Base-by-base conservation (phyloP, 2,888 invertebrate genomes). In the Heteromurus nitidus region DNA sequence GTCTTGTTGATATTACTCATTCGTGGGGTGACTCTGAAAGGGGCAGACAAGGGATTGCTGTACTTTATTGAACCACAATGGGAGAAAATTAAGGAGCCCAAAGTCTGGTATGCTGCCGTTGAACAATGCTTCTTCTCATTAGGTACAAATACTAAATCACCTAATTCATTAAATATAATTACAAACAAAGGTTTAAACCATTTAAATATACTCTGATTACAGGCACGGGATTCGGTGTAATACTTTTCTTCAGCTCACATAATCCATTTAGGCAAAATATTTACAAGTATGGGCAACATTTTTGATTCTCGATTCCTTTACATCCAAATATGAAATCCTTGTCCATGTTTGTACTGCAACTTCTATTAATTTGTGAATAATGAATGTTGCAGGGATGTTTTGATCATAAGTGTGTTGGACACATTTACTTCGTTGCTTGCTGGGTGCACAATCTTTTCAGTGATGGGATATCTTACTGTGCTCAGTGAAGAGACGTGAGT, bases 381-480 rank as follows among this genome's bases (percentile, higher is more conserved):
- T 62, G 75, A 69, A 65, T 81, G 86, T 82, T 87, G 13, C 88
- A 94, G 95, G 87, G 95, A 95, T 88, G 93, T 95, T 0, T 91
- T 95, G 91, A 94, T 95, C 73, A 95, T 95, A 1, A 94, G 95
- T 0, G 92, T 94, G 0, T 88, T 95, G 88, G 96, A 96, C 88
- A 95, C 95, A 0, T 93, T 94, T 85, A 95, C 95, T 0, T 95
- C 95, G 81, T 88, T 95, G 28, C 90, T 96, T 28, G 95, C 95
- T 0, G 95, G 95, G 1, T 91, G 93, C 80, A 95, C 95, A 1
- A 95, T 95, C 84, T 86, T 85, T 64, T 94, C 82, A 1, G 83
- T 86, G 36, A 90, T 96, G 58, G 96, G 96, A 0, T 95, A 95
- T 89, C 89, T 96, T 87, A 95, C 95, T 0, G 16, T 69, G 3